Base-by-base conservation (phyloP, 2,888 invertebrate species). In the Pegoplata infirma region DNA sequence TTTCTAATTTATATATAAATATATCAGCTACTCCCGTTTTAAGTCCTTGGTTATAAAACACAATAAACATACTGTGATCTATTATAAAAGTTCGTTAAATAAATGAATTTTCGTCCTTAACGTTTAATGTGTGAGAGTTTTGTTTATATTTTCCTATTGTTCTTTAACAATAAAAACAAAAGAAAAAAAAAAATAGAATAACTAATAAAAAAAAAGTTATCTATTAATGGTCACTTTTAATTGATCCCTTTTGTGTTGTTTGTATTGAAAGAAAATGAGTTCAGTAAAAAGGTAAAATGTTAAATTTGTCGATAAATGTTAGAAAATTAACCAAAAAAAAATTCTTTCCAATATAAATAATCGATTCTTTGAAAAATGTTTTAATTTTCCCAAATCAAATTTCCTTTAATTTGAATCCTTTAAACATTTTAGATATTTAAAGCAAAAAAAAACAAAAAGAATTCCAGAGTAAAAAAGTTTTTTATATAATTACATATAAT, bases 241-340 rank as follows among this genome's bases (percentile, higher is more conserved):
- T 82, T 80, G 77, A 79, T 82, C 82, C 81, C 81, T 56, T 73
- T 73, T 61, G 82, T 69, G 40, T 55, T 58, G 59, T 82, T 78
- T 40, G 4, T 40, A 12, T 40, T n/a, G 12, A n/a, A 12, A n/a
- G n/a, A n/a, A 32, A 32, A n/a, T 40, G 5, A n/a, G 4, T n/a
- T n/a, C 12, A 40, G 3, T 40, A 40, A n/a, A 12, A 12, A 40
- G 36, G 36, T 40, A 40, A 40, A 40, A n/a, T n/a, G n/a, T n/a
- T n/a, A n/a, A n/a, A n/a, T n/a, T n/a, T n/a, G n/a, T 40, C 36
- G 36, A 40, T 40, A n/a, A 40, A 40, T 4, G 14, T 47, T 47
- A 16, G 47, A 47, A 47, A 47, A n/a, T 3, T n/a, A n/a, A n/a
- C n/a, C n/a, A n/a, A n/a, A n/a, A n/a, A n/a, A n/a, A n/a, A n/a